Conservation (phyloP, 1,140 invertebrate genomes). For the Odontomachus brunneus region DNA sequence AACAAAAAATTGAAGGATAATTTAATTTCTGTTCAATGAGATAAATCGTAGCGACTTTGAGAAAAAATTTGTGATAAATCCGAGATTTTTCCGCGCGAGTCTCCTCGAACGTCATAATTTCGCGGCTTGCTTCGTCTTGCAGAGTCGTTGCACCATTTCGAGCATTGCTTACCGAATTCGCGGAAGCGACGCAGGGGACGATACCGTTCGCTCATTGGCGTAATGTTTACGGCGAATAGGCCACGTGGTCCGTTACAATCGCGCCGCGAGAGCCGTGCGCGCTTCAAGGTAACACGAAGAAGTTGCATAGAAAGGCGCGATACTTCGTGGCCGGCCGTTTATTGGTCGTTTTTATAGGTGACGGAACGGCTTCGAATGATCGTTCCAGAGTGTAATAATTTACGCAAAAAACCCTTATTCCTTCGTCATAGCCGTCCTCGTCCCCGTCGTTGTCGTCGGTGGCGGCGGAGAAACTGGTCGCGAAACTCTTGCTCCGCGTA, state of each 20-base stretch:
- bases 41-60: background rate
- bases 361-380: slow-evolving; percentile 51
- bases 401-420: slow-evolving; percentile 59
- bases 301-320: slow-evolving; percentile 70
- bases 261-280: slow-evolving; percentile 28
- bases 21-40: background rate
- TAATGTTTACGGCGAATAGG: slow-evolving; percentile 59
- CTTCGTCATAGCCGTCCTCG: slow-evolving; percentile 32
- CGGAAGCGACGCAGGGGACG: slow-evolving; percentile 33
- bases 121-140: background rate
- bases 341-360: slow-evolving; percentile 60
- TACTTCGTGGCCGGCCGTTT: slow-evolving; percentile 47
- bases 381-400: slow-evolving; percentile 61
- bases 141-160: slow-evolving; percentile 9
- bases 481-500: slow-evolving; percentile 37
- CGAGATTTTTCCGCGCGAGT: background rate
- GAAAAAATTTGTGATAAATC: background rate
- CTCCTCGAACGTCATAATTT: background rate
- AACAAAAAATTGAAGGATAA: background rate
- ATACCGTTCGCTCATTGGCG: slow-evolving; percentile 56
- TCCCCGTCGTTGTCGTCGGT: too few species aligned
- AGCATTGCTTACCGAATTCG: slow-evolving; percentile 28
- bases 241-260: slow-evolving; percentile 69
- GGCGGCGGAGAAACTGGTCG: slow-evolving; percentile 62
- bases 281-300: slow-evolving; percentile 65